phyloP scores from a whole-genome alignment of 2,797 vertebrate species.

The Gambelia wislizenii region DNA sequence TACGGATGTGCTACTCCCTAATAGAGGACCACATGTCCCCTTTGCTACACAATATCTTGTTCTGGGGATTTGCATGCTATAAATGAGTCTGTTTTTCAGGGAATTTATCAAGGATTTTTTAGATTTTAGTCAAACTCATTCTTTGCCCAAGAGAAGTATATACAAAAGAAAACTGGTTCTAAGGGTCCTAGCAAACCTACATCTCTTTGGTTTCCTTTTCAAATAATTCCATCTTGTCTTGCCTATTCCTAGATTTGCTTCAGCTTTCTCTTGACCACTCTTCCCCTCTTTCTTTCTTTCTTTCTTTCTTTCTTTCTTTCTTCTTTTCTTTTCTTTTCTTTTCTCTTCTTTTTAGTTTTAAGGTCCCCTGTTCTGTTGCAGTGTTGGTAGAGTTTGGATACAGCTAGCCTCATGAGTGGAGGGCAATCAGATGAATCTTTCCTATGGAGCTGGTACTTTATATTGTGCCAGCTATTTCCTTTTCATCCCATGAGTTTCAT shows the following conservation, averaged over 20 bases:
- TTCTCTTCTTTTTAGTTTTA: background rate
- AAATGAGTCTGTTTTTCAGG: background rate
- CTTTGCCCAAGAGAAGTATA: background rate
- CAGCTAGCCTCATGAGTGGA: background rate
- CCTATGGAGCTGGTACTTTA: background rate
- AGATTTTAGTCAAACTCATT: background rate
- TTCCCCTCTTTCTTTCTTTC: too few species aligned
- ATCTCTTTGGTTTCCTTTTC: background rate
- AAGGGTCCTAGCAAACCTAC: background rate
- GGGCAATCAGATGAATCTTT: background rate
- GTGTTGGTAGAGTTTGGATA: background rate
- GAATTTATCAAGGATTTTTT: background rate
- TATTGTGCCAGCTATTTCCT: too few species aligned
- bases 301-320: too few species aligned
- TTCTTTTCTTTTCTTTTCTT: too few species aligned
- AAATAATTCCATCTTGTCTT: background rate
- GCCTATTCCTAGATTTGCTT: background rate
- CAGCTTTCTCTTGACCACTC: background rate
- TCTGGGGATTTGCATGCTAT: background rate
- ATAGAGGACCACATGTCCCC: too few species aligned
- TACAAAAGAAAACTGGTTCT: background rate
- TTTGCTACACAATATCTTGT: background rate
- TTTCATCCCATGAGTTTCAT: background rate
- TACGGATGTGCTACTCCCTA: background rate
- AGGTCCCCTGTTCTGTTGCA: background rate